Evolutionary conservation across 2,113 vertebrate species (phyloP), one percentile per base, ranked within the genome.

Genomic region (Saccopteryx bilineata): DNA sequence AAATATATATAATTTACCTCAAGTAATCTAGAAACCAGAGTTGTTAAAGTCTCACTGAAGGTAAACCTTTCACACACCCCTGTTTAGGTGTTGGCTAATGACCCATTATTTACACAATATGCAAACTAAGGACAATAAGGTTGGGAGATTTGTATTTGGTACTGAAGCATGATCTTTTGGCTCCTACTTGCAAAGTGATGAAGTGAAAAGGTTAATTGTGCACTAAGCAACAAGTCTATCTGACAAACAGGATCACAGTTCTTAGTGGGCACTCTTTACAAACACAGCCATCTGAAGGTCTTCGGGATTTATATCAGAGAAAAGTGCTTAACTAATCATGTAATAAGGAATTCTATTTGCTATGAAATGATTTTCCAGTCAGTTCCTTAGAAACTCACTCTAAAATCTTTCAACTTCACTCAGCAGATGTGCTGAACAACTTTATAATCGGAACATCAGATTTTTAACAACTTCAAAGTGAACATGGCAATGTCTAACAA

Each of bases 331-430:
- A 65, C 48, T 85, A 74, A 21, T 54, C 21, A 54, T 10, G 7
- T 58, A 89, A 31, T 75, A 65, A 72, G 14, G 21, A 75, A 80
- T 84, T 84, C 79, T 60, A 76, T 50, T 7, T 60, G 28, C 76
- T 9, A 75, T 54, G 76, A 96, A 95, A 58, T 56, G 88, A 15
- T 78, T 93, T n/a, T 69, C 26, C 63, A 56, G 61, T 56, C 48
- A 65, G 23, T 93, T 86, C 93, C 78, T 95, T 74, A 95, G 58
- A 87, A 86, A 75, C 18, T 66, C 39, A 85, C 26, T 69, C 48
- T 72, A 94, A 74, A 91, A 82, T 76, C 74, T 91, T 76, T 75
- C 61, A 56, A 13, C 15, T 76, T 81, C 90, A 91, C 12, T 80
- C 21, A n/a, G 61, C 21, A 65, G 23, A 65, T 71, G 1, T 80